These are phyloP conservation scores for Leptura quadrifasciata DNA, from an alignment of 2,888 invertebrate genomes.

Conservation along the genomic window DNA sequence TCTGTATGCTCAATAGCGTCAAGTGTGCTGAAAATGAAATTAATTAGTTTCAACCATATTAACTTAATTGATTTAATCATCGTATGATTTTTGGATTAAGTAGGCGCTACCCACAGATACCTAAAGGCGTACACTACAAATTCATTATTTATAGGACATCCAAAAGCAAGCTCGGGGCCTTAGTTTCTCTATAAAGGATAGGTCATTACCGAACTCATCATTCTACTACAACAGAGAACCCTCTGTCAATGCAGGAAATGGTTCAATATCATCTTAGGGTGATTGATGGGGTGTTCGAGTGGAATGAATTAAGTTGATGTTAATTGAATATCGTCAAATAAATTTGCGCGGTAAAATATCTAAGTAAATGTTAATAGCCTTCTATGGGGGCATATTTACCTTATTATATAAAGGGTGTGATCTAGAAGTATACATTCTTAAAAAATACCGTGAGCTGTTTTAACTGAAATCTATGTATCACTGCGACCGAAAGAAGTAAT, in stretches of 20 bases:
- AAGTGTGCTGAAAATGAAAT: too few species aligned
- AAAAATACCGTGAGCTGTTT: too few species aligned
- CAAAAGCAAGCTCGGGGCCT: neutral
- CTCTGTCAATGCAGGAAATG: conserved; percentile 46
- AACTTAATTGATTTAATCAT: too few species aligned
- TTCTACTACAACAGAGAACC: conserved; percentile 22
- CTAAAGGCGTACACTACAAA: neutral
- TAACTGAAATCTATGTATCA: too few species aligned
- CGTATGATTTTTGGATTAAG: too few species aligned
- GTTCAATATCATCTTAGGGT: conserved; percentile 55
- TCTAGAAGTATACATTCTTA: too few species aligned
- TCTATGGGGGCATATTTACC: too few species aligned
- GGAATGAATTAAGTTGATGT: conserved; percentile 49
- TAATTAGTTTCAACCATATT: too few species aligned
- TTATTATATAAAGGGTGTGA: too few species aligned
- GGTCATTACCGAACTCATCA: conserved; percentile 30
- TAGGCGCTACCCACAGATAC: neutral
- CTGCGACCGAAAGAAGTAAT: too few species aligned
- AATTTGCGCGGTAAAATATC: conserved; percentile 9
- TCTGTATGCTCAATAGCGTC: too few species aligned
- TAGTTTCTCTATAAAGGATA: conserved; percentile 10
- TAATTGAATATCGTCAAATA: conserved; percentile 12
- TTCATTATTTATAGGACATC: conserved; percentile 26
- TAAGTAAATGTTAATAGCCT: conserved; percentile 10
- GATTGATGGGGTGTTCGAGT: conserved; percentile 55